phyloP scores from a whole-genome alignment of 1,140 invertebrate species.

The Capitella teleta region DNA sequence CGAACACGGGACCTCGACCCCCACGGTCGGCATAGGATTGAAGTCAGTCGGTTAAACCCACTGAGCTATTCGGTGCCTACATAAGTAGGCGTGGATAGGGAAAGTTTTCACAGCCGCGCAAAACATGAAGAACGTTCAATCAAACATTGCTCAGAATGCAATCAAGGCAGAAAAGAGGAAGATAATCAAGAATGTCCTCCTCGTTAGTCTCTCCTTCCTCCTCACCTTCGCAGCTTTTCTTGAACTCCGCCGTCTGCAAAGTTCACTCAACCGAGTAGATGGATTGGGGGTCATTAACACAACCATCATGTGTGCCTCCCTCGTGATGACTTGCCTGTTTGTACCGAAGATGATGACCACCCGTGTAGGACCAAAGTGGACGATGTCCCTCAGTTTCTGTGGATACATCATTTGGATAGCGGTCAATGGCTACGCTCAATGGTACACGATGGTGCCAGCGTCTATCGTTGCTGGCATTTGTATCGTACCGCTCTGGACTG shows the following conservation, averaged over 20 bases:
- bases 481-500: constrained; percentile 85
- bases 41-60: too few relatives aligned
- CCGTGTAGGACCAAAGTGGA: constrained; percentile 87
- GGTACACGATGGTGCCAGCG: constrained; percentile 79
- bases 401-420: constrained; percentile 88
- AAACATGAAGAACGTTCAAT: too few relatives aligned
- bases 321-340: constrained; percentile 83
- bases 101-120: too few relatives aligned
- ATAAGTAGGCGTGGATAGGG: too few relatives aligned
- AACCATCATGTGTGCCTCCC: constrained; percentile 73
- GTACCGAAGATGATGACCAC: constrained; percentile 66
- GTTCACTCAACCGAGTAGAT: constrained; percentile 28
- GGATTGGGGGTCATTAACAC: constrained; percentile 16
- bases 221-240: constrained; percentile 34
- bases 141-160: too few relatives aligned
- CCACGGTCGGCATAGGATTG: too few relatives aligned
- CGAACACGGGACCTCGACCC: too few relatives aligned
- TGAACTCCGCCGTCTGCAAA: constrained; percentile 32
- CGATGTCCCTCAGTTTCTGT: constrained; percentile 76
- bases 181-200: constrained; percentile 25
- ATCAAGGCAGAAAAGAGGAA: neutral
- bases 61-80: too few relatives aligned
- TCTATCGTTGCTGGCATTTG: constrained; percentile 75
- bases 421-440: constrained; percentile 67
- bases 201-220: constrained; percentile 28